Conservation (phyloP, 2,113 vertebrate genomes). For the Lepisosteus osseus region DNA sequence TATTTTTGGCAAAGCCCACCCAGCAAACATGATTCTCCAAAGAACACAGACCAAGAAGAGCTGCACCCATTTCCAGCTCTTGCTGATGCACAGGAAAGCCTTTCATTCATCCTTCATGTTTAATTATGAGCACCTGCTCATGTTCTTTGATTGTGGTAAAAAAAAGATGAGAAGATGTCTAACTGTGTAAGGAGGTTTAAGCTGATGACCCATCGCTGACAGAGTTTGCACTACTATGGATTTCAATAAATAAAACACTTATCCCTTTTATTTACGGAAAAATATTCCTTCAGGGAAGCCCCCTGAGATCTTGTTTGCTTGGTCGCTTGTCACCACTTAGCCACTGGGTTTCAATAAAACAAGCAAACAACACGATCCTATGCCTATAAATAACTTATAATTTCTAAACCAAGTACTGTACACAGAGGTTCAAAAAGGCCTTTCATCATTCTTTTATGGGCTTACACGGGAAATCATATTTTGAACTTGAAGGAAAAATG, state of each 20-base stretch:
- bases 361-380: conserved; percentile 76
- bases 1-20: not conserved
- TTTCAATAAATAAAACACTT: conserved; percentile 64
- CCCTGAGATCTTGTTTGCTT: conserved; percentile 60
- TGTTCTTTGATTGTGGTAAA: not conserved
- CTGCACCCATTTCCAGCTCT: too few species aligned
- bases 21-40: too few species aligned
- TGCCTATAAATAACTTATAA: conserved; percentile 71
- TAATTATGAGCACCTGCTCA: not conserved
- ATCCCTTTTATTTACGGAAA: conserved; percentile 65
- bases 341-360: conserved; percentile 76
- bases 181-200: not conserved
- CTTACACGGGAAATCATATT: conserved; percentile 16
- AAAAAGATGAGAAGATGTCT: not conserved
- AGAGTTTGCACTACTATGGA: conserved; percentile 60
- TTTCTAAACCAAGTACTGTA: conserved; percentile 70
- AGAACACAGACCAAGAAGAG: too few species aligned
- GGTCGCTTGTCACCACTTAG: conserved; percentile 59
- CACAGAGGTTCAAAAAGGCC: conserved; percentile 49
- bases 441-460: conserved; percentile 67
- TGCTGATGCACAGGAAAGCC: too few species aligned
- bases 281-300: conserved; percentile 60
- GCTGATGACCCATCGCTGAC: conserved; percentile 33
- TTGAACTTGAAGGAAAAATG: conserved; percentile 9
- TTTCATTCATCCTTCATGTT: not conserved